Evolutionary conservation across 2,113 vertebrate genomes (phyloP).

Genomic region (Apodemus speciosus): DNA sequence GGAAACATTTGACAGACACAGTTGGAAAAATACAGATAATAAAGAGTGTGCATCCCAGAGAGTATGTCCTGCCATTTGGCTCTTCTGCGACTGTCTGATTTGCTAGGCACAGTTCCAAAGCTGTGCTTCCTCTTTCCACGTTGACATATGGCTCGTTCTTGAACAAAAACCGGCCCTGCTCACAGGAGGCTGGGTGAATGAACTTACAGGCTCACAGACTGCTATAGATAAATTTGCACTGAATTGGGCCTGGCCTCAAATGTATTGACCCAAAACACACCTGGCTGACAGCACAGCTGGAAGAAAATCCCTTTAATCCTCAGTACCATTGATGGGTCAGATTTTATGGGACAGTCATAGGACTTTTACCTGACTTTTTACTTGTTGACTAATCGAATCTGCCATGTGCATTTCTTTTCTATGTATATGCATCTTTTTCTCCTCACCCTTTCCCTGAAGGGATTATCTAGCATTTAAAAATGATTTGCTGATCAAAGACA

Average conservation of each 20-base stretch:
- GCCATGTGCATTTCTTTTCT: neutral
- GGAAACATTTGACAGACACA: neutral
- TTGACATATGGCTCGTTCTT: neutral
- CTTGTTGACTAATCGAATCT: neutral
- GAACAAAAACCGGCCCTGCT: conserved; percentile 4
- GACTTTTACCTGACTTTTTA: neutral
- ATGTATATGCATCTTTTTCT: neutral
- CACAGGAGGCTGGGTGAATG: neutral
- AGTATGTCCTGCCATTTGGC: neutral
- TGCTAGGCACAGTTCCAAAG: neutral
- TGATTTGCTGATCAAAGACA: neutral
- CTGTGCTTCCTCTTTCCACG: neutral
- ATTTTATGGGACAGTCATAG: neutral
- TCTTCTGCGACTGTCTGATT: neutral
- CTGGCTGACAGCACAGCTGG: neutral
- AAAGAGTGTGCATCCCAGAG: conserved; percentile 41
- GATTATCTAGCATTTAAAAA: neutral
- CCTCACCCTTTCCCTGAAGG: neutral
- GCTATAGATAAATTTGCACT: conserved; percentile 13
- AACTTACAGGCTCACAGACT: neutral
- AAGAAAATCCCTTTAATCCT: neutral
- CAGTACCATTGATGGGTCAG: neutral
- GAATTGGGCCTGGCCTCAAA: neutral
- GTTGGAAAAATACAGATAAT: conserved; percentile 4
- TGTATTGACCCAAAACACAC: neutral